Evolutionary conservation across 2,888 invertebrate species (phyloP), one percentile per base, ranked within the genome.

Genomic region (Drosophila anomelani): DNA sequence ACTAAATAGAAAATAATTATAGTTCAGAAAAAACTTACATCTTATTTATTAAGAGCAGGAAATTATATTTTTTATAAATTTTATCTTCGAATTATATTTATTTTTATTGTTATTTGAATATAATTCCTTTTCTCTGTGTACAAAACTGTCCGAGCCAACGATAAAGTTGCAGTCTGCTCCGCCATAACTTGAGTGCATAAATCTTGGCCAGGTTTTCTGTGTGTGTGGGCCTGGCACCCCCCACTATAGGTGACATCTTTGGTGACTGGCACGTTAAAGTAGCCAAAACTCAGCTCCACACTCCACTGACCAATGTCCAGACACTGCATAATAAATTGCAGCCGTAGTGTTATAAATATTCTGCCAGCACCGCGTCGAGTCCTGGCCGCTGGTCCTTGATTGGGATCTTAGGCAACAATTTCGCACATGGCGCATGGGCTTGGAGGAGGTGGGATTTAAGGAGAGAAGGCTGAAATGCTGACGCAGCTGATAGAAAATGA

Each of bases 241-340:
- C 15, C 10, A 38, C 58, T 17, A 29, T 29, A 85, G 89, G 88
- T 90, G 90, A 90, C 90, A 90, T 88, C 84, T 80, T 81, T 85
- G 82, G 81, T 81, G 89, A 89, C 80, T 81, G 78, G 76, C 69
- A 78, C 71, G 58, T 59, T 56, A 54, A 77, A 66, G 75, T 62
- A 53, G 74, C 51, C 74, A 68, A 75, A 67, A 58, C 57, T 54
- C 62, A 54, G 55, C 47, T 67, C 39, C 29, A 29, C 64, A 41
- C 61, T 53, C 62, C 69, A 62, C 68, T 68, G 66, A 59, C 53
- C 70, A 68, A 53, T 54, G 62, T 49, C 60, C 68, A 77, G 84
- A 88, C 81, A 79, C 75, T 87, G 88, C 87, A 85, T 90, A 90
- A 90, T 90, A 90, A 90, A 91, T 90, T 89, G 88, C 82, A 82